Conservation (phyloP, 2,888 invertebrate species). For the Nematopogon swammerdamellus region DNA sequence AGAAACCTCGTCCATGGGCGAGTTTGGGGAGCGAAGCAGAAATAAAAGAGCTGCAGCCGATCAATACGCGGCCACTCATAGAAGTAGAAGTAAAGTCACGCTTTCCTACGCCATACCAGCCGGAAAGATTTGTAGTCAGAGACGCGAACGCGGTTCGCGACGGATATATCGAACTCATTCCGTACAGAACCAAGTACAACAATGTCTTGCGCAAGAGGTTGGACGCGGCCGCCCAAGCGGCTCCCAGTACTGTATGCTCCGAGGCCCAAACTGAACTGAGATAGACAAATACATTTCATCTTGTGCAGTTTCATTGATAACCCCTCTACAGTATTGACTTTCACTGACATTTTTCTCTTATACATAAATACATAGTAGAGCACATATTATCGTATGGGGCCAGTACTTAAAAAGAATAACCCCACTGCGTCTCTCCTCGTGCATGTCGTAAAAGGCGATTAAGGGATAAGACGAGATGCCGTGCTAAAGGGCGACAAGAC, state of each 20-base stretch:
- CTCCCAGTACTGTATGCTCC: slow-evolving; percentile 36
- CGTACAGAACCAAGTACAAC: slow-evolving; percentile 53
- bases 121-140: slow-evolving; percentile 49
- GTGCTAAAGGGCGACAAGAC: too few relatives aligned
- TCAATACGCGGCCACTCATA: slow-evolving; percentile 55
- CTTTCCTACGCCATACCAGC: slow-evolving; percentile 50
- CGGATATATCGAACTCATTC: slow-evolving; percentile 64
- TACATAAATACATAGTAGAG: too few relatives aligned
- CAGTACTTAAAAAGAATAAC: too few relatives aligned
- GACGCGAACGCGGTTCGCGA: slow-evolving; percentile 58
- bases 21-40: slow-evolving; percentile 64
- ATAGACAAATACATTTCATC: too few relatives aligned
- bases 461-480: too few relatives aligned
- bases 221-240: slow-evolving; percentile 56
- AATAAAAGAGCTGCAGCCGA: slow-evolving; percentile 50
- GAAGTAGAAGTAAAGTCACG: slow-evolving; percentile 66
- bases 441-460: too few relatives aligned
- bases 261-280: slow-evolving; percentile 66
- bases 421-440: too few relatives aligned
- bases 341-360: too few relatives aligned
- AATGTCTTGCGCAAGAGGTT: slow-evolving; percentile 57
- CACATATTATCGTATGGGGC: too few relatives aligned
- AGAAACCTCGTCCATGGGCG: slow-evolving; percentile 55
- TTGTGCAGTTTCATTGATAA: too few relatives aligned
- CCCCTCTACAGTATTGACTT: too few relatives aligned